Percentiles rank a stretch among this genome's conserved stretches.
These are phyloP conservation scores for Leiothrix lutea DNA, from an alignment of 2,113 vertebrate genomes.

Conservation along the genomic window DNA sequence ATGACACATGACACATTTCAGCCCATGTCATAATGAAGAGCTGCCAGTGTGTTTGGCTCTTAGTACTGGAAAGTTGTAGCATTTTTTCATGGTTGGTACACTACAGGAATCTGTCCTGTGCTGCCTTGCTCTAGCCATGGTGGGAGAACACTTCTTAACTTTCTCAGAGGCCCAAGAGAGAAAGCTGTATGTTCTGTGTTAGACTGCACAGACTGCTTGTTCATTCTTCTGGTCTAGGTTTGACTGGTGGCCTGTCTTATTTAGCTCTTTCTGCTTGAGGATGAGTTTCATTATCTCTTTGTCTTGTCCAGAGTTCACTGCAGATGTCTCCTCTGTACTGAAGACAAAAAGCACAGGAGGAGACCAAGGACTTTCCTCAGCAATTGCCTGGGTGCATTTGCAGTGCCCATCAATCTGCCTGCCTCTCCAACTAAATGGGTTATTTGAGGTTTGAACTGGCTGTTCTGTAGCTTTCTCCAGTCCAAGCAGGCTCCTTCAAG, in stretches of 20 bases:
- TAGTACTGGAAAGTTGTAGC: background rate
- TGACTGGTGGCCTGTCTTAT: background rate
- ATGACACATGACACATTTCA: background rate
- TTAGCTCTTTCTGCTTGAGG: background rate
- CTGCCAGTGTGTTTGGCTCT: background rate
- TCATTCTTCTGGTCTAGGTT: background rate
- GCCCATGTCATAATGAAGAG: background rate
- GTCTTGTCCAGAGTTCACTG: background rate
- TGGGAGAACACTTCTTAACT: background rate
- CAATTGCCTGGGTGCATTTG: background rate
- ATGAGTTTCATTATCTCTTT: background rate
- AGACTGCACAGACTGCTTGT: background rate
- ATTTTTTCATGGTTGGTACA: background rate
- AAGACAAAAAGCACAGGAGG: background rate
- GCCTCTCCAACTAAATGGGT: background rate
- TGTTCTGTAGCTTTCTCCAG: background rate
- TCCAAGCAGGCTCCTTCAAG: background rate
- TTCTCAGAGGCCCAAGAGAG: background rate
- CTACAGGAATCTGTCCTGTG: background rate
- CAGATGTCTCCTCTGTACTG: background rate
- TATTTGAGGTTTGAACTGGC: background rate
- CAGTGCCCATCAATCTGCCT: fast-evolving
- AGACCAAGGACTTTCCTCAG: background rate
- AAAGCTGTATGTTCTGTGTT: background rate
- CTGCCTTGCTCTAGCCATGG: background rate